Evolutionary conservation across 2,113 vertebrate genomes (phyloP).

Genomic region (Edolisoma coerulescens): DNA sequence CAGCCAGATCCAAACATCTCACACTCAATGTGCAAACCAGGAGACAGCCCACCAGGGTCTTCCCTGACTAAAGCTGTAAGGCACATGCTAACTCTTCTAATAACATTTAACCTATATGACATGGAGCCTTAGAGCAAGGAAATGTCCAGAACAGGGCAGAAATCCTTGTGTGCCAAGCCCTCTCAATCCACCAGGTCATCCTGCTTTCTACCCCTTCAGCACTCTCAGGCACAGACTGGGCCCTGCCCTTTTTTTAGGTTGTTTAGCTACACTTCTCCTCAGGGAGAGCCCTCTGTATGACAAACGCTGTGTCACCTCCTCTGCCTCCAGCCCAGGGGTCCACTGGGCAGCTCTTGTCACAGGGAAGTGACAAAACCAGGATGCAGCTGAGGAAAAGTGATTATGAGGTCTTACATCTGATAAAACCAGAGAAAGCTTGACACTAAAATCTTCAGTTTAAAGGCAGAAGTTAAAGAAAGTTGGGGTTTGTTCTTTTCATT

Average conservation of each 20-base stretch:
- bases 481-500: neutral
- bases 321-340: neutral
- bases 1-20: neutral
- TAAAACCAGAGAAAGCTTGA: neutral
- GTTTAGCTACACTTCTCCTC: neutral
- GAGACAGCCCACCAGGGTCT: neutral
- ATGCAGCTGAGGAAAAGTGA: neutral
- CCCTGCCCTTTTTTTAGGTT: too few relatives aligned
- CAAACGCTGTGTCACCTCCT: rapidly evolving
- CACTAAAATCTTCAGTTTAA: neutral
- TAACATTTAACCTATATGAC: neutral
- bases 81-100: neutral
- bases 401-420: neutral
- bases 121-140: neutral
- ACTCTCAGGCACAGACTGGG: neutral
- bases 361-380: neutral
- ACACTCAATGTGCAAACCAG: neutral
- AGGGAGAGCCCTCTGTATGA: rapidly evolving
- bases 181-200: neutral
- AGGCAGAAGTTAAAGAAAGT: neutral
- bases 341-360: neutral
- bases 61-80: neutral
- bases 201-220: neutral
- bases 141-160: neutral
- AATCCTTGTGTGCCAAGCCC: neutral